Evolutionary conservation across 2,113 vertebrate species (phyloP), one percentile per base, ranked within the genome.

Genomic region (Tapirus terrestris): DNA sequence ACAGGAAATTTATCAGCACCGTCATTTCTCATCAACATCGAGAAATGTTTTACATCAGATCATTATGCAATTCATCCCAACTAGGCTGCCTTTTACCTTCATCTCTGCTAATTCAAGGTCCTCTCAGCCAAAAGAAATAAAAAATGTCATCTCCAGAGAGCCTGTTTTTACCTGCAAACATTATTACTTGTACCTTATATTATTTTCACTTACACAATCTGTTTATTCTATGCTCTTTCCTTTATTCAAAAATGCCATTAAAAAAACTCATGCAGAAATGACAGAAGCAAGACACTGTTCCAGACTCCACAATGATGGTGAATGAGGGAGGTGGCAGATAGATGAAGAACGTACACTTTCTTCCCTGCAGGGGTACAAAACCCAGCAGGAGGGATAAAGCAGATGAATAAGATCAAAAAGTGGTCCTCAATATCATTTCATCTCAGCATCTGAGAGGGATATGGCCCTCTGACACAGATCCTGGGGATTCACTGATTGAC

Each of bases 11-110:
- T 94, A 95, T 95, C 75, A 94, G 56, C 70, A 45, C 70, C 5
- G 1, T 97, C 83, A 96, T 96, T 96, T 97, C 80, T 96, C 96
- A 87, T 96, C 79, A 76, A 81, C 76, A 60, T 18, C 1, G 6
- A 92, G 79, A 70, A 95, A 39, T 67, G 39, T 81, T 95, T 96
- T 68, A 56, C 61, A 79, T 93, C 84, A 95, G 75, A 65, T 14
- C n/a, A 16, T 85, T 95, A 60, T 11, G 86, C 73, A 94, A 84
- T 76, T 83, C 51, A 92, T 14, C 29, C 48, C 21, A 31, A 23
- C 25, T 17, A 75, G 45, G 6, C 43, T 51, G 6, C 70, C n/a
- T 96, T 87, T 83, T 3, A 11, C 53, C 87, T 80, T 80, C 58
- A 68, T 91, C 58, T 87, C 43, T 92, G 33, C 14, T 76, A 77